A percentile compares a stretch with the other conserved stretches of the same genome.
phyloP scores from a whole-genome alignment of 2,797 vertebrate species.

The Pseudotriccus pelzelni region DNA sequence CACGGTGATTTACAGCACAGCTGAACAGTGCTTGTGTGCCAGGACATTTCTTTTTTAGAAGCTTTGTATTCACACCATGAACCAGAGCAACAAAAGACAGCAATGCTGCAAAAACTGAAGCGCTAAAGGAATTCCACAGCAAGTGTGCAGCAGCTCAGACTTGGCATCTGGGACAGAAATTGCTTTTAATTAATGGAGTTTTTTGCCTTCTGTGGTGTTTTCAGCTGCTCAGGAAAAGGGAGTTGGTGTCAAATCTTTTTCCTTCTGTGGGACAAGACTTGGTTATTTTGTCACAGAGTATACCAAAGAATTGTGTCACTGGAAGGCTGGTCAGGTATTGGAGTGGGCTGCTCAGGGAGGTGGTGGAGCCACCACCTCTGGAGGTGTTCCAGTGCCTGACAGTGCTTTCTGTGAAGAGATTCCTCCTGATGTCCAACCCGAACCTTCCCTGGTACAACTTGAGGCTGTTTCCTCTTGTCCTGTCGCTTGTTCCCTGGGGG shows the following conservation, averaged over 20 bases:
- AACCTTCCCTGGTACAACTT: not conserved
- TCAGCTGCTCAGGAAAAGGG: not conserved
- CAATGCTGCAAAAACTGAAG: not conserved
- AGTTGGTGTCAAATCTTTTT: not conserved
- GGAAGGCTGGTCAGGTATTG: not conserved
- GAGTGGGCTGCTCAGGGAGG: not conserved
- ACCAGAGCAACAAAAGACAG: not conserved
- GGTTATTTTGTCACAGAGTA: not conserved
- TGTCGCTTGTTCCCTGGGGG: not conserved
- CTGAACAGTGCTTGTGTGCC: not conserved
- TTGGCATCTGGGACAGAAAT: not conserved
- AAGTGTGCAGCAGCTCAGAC: not conserved
- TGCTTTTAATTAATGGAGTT: not conserved
- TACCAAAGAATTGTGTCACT: not conserved
- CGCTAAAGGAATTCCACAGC: not conserved
- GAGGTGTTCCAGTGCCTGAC: not conserved
- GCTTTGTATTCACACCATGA: not conserved
- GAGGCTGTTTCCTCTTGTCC: accelerated
- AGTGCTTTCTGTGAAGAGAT: not conserved
- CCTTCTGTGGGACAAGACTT: not conserved
- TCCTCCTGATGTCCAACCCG: not conserved
- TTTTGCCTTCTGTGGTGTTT: not conserved
- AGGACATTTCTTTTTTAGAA: not conserved
- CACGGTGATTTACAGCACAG: not conserved
- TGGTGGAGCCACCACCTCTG: not conserved